Evolutionary conservation across 2,888 invertebrate species (phyloP), one percentile per base, ranked within the genome.

Genomic region (Tortricodes alternella): DNA sequence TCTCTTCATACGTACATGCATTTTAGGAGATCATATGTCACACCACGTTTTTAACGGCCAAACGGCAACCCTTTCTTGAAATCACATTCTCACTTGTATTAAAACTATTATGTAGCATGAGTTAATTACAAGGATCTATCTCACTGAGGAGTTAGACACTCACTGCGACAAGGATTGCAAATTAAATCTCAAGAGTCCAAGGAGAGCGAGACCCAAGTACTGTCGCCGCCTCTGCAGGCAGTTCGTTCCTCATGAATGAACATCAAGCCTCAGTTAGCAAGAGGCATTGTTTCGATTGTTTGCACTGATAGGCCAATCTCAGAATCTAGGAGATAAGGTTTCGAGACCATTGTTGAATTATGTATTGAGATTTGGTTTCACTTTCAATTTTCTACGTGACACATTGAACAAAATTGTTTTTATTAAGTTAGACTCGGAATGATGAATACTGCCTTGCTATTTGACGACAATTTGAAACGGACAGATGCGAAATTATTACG

Each of bases 241-340:
- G 70, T 48, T 59, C 76, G 85, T 84, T 84, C 79, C 78, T 74
- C 79, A 70, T 76, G 78, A 83, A 72, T 77, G 83, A 74, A 64
- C 24, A 56, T 38, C 71, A 65, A 66, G 68, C 59, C 59, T 60
- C 61, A 66, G 62, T 62, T 66, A 67, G 69, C 68, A 60, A 58
- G 59, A 62, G 60, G 53, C 41, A 81, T 83, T 78, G 81, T 80
- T 76, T 72, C 68, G 64, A 73, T 73, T 67, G 66, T 66, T 68
- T 37, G 44, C 29, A 43, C 41, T 55, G 53, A 56, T 56, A 50
- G 37, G 29, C 35, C 37, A 50, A 56, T 56, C 49, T 44, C 27
- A 2, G 48, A 48, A 48, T 46, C 46, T 46, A 18, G 50, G 49
- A 18, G 56, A 56, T 56, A 56, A 50, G 44, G 37, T 50, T 50